phyloP scores from a whole-genome alignment of 92 coral and sea anemone genomes.

The Metridium senile region DNA sequence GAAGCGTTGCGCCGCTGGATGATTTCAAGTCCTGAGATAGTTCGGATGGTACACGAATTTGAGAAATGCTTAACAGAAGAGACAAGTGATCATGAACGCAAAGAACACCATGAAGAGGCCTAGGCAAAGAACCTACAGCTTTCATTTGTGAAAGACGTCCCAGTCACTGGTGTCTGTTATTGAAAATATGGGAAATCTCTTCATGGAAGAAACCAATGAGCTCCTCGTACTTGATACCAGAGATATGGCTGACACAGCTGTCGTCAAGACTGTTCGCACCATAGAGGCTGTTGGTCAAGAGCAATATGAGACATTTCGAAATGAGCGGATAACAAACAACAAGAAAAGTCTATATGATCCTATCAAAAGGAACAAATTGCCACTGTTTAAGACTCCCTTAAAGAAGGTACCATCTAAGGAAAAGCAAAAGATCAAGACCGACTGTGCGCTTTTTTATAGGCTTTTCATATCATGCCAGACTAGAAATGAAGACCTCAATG shows the following conservation, averaged over 20 bases:
- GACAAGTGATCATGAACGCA: not conserved
- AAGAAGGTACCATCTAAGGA: slow-evolving; percentile 41
- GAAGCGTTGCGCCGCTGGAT: slow-evolving; percentile 49
- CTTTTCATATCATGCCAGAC: too few species aligned
- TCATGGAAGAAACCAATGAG: slow-evolving; percentile 45
- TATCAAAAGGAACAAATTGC: slow-evolving; percentile 51
- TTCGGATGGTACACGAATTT: too few species aligned
- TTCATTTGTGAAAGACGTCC: slow-evolving; percentile 35
- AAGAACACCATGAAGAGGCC: slow-evolving; percentile 46
- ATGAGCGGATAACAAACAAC: too few species aligned
- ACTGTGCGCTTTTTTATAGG: too few species aligned
- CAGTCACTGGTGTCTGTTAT: slow-evolving; percentile 15
- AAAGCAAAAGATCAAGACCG: slow-evolving; percentile 53
- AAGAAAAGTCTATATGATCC: slow-evolving; percentile 31
- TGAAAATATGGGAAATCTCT: slow-evolving; percentile 61
- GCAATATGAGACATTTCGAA: slow-evolving; percentile 27
- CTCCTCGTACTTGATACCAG: slow-evolving; percentile 53
- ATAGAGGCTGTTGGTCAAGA: slow-evolving; percentile 36
- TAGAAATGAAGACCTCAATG: slow-evolving; percentile 42
- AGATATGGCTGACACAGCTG: slow-evolving; percentile 31
- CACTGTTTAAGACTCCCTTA: slow-evolving; percentile 34
- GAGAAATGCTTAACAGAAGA: not conserved
- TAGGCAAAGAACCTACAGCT: slow-evolving; percentile 19
- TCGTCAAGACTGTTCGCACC: slow-evolving; percentile 31
- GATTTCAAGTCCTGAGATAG: slow-evolving; percentile 49